Conservation (phyloP, 2,797 vertebrate genomes). For the Glyptemys insculpta region DNA sequence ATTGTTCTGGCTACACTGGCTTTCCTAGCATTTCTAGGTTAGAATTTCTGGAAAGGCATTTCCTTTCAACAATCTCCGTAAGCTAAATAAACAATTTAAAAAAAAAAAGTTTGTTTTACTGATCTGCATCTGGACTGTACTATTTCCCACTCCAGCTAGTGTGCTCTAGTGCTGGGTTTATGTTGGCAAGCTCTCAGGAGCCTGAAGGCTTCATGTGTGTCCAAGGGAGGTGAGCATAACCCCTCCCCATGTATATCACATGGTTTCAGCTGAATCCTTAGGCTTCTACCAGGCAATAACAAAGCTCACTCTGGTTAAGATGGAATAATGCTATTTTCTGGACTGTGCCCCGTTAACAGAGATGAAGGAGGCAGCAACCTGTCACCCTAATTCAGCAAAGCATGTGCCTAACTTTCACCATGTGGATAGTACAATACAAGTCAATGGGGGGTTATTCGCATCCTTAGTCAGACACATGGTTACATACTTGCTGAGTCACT, state of each 20-base stretch:
- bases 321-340: background rate
- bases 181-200: constrained; percentile 8
- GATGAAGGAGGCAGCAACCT: background rate
- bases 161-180: background rate
- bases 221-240: background rate
- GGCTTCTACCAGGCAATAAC: background rate
- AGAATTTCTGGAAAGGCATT: background rate
- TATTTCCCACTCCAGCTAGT: background rate
- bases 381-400: background rate
- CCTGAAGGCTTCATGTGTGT: background rate
- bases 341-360: background rate
- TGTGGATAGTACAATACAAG: background rate
- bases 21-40: constrained; percentile 32
- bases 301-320: background rate
- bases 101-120: background rate
- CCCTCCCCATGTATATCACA: accelerated
- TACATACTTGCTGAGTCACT: background rate
- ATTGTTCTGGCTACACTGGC: background rate
- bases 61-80: background rate
- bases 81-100: constrained; percentile 17
- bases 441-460: accelerated
- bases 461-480: background rate
- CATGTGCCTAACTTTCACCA: background rate
- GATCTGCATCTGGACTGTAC: constrained; percentile 2
- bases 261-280: accelerated